Evolutionary conservation across 2,797 vertebrate genomes (phyloP).

Genomic region (Gallinago nigripennis): DNA sequence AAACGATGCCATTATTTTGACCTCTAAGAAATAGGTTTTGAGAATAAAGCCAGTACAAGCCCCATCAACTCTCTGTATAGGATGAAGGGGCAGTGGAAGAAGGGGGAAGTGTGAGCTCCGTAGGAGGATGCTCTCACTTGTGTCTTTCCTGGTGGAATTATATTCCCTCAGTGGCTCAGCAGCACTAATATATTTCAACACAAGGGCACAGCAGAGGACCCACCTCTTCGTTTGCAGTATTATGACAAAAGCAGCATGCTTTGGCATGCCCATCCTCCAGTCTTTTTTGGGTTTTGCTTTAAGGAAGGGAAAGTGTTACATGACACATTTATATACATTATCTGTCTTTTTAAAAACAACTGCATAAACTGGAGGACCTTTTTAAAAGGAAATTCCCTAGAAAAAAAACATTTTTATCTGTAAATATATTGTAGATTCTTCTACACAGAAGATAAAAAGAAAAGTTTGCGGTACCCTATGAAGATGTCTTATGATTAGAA

Average conservation of each 20-base stretch:
- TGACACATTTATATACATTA: not conserved
- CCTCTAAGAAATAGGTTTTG: not conserved
- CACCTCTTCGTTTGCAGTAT: not conserved
- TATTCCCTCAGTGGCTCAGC: not conserved
- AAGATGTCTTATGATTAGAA: not conserved
- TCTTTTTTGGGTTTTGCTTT: not conserved
- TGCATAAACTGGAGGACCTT: not conserved
- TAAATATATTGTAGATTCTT: not conserved
- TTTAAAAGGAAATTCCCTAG: not conserved
- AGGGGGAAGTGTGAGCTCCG: fast-evolving
- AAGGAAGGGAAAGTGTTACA: fast-evolving
- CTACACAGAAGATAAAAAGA: not conserved
- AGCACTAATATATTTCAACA: not conserved
- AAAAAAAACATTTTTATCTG: not conserved
- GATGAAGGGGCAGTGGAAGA: not conserved
- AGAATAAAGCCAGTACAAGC: not conserved
- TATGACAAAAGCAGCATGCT: not conserved
- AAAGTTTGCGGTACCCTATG: not conserved
- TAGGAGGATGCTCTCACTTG: not conserved
- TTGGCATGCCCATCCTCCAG: not conserved
- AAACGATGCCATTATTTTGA: not conserved
- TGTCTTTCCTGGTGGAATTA: not conserved
- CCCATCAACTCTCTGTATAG: not conserved
- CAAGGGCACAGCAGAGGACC: not conserved
- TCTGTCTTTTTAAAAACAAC: not conserved